A percentile compares a stretch with the other conserved stretches of the same genome.
Conservation (phyloP, 2,888 invertebrate species). For the Aquatica leii region DNA sequence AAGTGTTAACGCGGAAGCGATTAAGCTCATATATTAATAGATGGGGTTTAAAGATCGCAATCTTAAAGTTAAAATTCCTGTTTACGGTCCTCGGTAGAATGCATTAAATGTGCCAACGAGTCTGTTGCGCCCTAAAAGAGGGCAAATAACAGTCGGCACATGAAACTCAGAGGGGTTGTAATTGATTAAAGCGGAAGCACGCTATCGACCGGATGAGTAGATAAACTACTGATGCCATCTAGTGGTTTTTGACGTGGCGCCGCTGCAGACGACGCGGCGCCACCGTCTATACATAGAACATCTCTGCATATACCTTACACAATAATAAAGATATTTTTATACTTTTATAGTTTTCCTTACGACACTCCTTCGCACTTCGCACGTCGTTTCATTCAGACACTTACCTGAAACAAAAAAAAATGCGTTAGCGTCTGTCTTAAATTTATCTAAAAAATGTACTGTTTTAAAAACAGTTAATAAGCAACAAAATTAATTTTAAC, state of each 20-base stretch:
- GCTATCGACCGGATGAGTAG: conserved; percentile 49
- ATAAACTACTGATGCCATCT: conserved; percentile 46
- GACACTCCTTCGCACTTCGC: too few relatives aligned
- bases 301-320: neutral
- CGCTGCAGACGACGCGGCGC: conserved; percentile 35
- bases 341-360: neutral
- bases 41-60: conserved; percentile 14
- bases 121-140: conserved; percentile 40
- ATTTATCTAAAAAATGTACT: too few relatives aligned
- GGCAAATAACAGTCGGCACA: conserved; percentile 17
- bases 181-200: conserved; percentile 51
- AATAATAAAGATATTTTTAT: conserved; percentile 2
- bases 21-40: conserved; percentile 2
- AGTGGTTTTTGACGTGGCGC: conserved; percentile 34
- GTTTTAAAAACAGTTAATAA: too few relatives aligned
- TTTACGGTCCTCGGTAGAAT: conserved; percentile 18
- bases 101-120: conserved; percentile 19
- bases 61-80: conserved; percentile 21
- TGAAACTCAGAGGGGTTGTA: conserved; percentile 37
- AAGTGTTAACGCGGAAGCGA: neutral
- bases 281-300: conserved; percentile 17
- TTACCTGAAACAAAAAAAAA: conserved; percentile 20
- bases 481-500: too few relatives aligned
- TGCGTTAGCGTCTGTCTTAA: neutral
- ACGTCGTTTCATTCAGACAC: neutral